A percentile compares a stretch with the other conserved stretches of the same genome.
phyloP scores from a whole-genome alignment of 2,113 vertebrate genomes.

The Nothobranchius kuhntae region DNA sequence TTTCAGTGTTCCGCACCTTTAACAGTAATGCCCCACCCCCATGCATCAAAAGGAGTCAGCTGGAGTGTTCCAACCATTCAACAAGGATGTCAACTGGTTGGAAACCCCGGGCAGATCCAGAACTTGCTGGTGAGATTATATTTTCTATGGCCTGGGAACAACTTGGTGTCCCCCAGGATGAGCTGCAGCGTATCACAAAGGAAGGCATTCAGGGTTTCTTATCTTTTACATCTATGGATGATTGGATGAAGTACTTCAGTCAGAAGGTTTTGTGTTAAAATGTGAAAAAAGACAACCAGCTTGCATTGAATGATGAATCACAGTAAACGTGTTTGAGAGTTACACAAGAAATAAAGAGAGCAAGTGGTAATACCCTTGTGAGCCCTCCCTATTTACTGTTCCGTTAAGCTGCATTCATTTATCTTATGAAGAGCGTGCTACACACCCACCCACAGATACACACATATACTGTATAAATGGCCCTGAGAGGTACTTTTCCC shows the following conservation, averaged over 20 bases:
- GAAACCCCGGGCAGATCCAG: too few relatives aligned
- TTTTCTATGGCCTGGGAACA: too few relatives aligned
- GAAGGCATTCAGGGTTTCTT: too few relatives aligned
- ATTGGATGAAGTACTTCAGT: background rate
- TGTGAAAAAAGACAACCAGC: conserved; percentile 6
- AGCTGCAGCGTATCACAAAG: too few relatives aligned
- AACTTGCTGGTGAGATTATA: too few relatives aligned
- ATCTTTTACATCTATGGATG: too few relatives aligned
- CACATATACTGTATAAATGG: conserved; percentile 42
- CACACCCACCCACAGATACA: conserved; percentile 27
- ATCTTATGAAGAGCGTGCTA: conserved; percentile 51
- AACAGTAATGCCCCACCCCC: too few relatives aligned
- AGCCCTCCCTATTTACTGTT: conserved; percentile 64
- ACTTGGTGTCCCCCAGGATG: too few relatives aligned
- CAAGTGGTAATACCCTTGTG: conserved; percentile 52
- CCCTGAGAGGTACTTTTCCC: conserved; percentile 41
- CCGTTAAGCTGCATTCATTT: conserved; percentile 67
- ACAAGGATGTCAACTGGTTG: too few relatives aligned
- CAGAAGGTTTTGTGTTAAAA: conserved; percentile 21
- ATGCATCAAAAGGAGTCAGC: too few relatives aligned
- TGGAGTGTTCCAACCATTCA: too few relatives aligned
- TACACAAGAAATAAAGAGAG: conserved; percentile 43
- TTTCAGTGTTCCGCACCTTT: too few relatives aligned
- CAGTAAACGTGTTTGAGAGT: conserved; percentile 17
- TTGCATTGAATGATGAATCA: conserved; percentile 30